Conservation (phyloP, 2,888 invertebrate species). For the Cancer borealis region DNA sequence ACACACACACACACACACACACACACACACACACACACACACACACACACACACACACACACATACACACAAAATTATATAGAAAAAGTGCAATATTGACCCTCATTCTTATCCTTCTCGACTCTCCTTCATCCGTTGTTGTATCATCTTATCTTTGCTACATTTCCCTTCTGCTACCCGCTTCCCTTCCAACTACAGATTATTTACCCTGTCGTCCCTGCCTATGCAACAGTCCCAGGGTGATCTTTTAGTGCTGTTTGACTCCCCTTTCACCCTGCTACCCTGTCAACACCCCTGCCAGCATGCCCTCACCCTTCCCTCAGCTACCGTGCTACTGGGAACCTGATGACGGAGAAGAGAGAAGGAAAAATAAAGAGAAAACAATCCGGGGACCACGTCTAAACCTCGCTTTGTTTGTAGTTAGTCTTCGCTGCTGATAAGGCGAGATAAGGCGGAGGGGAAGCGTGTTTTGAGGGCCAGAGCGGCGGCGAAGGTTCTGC, state of each 20-base stretch:
- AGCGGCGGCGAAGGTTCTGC: not conserved
- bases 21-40: too few species aligned
- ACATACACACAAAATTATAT: not conserved
- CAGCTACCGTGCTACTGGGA: slow-evolving; percentile 30
- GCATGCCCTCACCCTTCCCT: not conserved
- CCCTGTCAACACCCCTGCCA: slow-evolving; percentile 8
- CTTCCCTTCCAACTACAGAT: not conserved
- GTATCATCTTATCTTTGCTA: not conserved
- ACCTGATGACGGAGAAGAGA: not conserved
- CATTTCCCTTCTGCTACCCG: not conserved
- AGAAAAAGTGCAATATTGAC: not conserved
- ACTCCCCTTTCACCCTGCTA: not conserved
- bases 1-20: too few species aligned
- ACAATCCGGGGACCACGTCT: not conserved
- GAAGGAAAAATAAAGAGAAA: slow-evolving; percentile 28
- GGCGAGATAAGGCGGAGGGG: slow-evolving; percentile 41
- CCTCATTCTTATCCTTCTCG: not conserved
- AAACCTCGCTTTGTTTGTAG: not conserved
- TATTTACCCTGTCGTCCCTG: not conserved
- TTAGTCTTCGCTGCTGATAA: not conserved
- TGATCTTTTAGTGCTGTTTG: not conserved
- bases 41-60: not conserved
- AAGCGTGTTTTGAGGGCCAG: not conserved
- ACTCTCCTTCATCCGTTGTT: not conserved
- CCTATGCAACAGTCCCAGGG: not conserved